These are phyloP conservation scores for Hybos culiciformis DNA, from an alignment of 2,888 invertebrate species.

Conservation along the genomic window DNA sequence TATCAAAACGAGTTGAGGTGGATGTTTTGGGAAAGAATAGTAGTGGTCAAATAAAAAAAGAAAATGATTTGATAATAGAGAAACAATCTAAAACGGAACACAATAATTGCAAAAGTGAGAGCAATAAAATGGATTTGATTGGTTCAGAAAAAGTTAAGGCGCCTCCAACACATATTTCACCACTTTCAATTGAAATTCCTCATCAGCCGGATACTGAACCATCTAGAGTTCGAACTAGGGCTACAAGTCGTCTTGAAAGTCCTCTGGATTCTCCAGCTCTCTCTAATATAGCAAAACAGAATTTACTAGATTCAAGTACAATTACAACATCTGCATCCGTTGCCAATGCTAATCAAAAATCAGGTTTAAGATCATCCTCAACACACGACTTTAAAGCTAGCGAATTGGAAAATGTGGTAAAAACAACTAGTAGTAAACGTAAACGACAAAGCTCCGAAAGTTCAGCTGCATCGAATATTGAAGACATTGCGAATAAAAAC, in stretches of 20 bases:
- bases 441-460: conserved; percentile 70
- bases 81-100: neutral
- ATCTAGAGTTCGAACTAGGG: conserved; percentile 48
- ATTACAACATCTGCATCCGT: conserved; percentile 7
- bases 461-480: conserved; percentile 48
- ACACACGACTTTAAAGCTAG: conserved; percentile 22
- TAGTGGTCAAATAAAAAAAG: no score
- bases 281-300: no score
- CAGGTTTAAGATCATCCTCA: conserved; percentile 8
- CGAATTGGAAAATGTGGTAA: conserved; percentile 22
- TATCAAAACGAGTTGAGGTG: neutral
- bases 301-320: conserved; percentile 38
- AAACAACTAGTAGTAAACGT: conserved; percentile 42
- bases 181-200: conserved; percentile 75
- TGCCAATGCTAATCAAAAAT: conserved; percentile 5
- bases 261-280: conserved; percentile 44
- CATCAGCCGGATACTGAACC: conserved; percentile 35
- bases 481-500: no score
- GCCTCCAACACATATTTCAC: conserved; percentile 26
- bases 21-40: no score
- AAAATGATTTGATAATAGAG: neutral
- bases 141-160: neutral
- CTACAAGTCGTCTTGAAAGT: conserved; percentile 53
- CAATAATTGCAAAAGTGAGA: conserved; percentile 2
- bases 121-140: conserved; percentile 6